Base-by-base conservation (phyloP, 2,113 vertebrate species). In the Peromyscus maniculatus region DNA sequence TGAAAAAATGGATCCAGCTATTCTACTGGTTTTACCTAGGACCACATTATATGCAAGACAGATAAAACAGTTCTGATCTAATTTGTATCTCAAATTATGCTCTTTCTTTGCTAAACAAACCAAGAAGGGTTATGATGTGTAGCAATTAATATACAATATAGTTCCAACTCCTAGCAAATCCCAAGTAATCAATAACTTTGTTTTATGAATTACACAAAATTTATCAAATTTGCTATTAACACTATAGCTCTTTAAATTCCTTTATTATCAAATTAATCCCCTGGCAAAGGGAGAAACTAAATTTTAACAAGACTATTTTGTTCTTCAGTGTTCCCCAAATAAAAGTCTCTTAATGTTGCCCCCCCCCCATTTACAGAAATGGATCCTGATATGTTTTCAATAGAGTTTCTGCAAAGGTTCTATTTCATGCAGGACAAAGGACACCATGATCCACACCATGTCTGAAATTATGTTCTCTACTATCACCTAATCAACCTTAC, bases 131-230 rank as follows among this genome's bases (percentile, higher is more conserved):
- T 87, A 84, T 31, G n/a, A 74, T 91, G 28, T 82, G 22, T 36
- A 94, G 5, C 67, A 96, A 82, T 84, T 95, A 94, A 55, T 83
- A 59, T 74, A 94, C 36, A 55, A 39, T 62, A 16, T 39, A 91
- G 64, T 43, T 92, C 31, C 71, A 97, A 46, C 8, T 94, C 46
- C 26, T 90, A 96, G 93, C 22, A 89, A 89, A 43, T 2, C 78
- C 22, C 72, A 87, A 16, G n/a, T 36, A 96, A 82, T 89, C 69
- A 74, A 19, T 82, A 87, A 46, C 24, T 36, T 67, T 93, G 39
- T 82, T 87, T 83, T 95, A 91, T 26, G 3, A 95, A 94, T 87
- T 87, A 72, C 16, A 26, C 74, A 71, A 93, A 95, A 95, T 78
- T 19, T 5, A 22, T 77, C 49, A 62, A 91, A 90, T 67, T 91